Base-by-base conservation (phyloP, 2,113 vertebrate genomes). In the Myotis davidii region DNA sequence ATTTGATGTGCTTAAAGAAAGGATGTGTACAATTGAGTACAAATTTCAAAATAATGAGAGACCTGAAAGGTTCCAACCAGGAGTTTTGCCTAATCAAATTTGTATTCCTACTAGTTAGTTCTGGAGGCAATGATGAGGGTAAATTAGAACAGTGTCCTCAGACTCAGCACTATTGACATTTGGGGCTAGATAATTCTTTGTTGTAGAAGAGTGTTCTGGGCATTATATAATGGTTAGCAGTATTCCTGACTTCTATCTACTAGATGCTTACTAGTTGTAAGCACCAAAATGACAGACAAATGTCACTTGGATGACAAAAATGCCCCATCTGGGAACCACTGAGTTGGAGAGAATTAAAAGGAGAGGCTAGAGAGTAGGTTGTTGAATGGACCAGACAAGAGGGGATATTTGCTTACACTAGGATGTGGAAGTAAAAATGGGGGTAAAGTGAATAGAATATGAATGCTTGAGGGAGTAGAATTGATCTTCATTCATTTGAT, bases 311-410 rank as follows among this genome's bases (percentile, higher is more conserved):
- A 32, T 69, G 29, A 48, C 42, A 79, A 84, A 74, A 79, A 32
- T 76, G 12, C 2, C 18, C 7, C 21, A 54, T 1, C 23, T 17
- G 3, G 8, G 21, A 74, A n/a, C 13, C 17, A 88, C 20, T 48
- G 27, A 14, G 20, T 18, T 20, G 29, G 27, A 85, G 34, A 6
- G 10, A 93, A 74, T 29, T 18, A 34, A 86, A 59, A 1, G 12
- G 2, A 16, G 1, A 91, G 0, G 3, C 3, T 59, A n/a, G 50
- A 20, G 25, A 48, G 7, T 1, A 54, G n/a, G 12, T 2, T 37
- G 2, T 16, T 42, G 6, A 81, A 59, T 12, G 2, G 9, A 29
- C 56, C 11, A 54, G 64, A 27, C 18, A 56, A 56, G 18, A 67
- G 23, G 3, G 5, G n/a, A 18, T 8, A 1, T 29, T 88, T 65